Conservation (phyloP, 1,140 invertebrate genomes). For the Eriosoma lanigerum region DNA sequence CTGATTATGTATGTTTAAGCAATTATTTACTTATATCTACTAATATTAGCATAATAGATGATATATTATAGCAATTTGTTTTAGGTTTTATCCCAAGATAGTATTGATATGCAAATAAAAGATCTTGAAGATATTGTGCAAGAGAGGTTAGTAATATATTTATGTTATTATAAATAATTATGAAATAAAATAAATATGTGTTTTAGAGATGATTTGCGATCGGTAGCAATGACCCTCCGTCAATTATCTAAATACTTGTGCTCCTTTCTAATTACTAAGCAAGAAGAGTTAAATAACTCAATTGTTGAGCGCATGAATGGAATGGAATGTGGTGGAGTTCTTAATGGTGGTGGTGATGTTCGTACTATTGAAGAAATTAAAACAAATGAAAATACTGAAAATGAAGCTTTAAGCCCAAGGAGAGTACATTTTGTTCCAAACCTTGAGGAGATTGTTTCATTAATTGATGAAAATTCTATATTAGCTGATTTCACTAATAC, state of each 20-base stretch:
- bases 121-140: conserved; percentile 48
- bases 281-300: conserved; percentile 49
- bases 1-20: conserved; percentile 25
- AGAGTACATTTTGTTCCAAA: conserved; percentile 47
- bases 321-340: conserved; percentile 42
- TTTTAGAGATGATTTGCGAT: conserved; percentile 41
- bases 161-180: not conserved
- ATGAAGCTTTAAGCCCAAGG: conserved; percentile 5
- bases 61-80: not conserved
- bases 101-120: conserved; percentile 48
- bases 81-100: conserved; percentile 43
- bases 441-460: conserved; percentile 44
- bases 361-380: not conserved
- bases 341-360: not conserved
- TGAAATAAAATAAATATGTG: not conserved
- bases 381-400: not conserved
- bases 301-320: conserved; percentile 30
- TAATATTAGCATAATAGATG: not conserved
- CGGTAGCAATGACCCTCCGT: conserved; percentile 36
- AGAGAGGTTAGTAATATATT: not conserved
- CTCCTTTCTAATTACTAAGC: conserved; percentile 32
- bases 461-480: conserved; percentile 45
- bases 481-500: conserved; percentile 40
- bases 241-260: conserved; percentile 40
- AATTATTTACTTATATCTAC: not conserved